Percentiles rank a stretch among this genome's conserved stretches.
Conservation (phyloP, 2,113 vertebrate species). For the Antechinus stuartii region DNA sequence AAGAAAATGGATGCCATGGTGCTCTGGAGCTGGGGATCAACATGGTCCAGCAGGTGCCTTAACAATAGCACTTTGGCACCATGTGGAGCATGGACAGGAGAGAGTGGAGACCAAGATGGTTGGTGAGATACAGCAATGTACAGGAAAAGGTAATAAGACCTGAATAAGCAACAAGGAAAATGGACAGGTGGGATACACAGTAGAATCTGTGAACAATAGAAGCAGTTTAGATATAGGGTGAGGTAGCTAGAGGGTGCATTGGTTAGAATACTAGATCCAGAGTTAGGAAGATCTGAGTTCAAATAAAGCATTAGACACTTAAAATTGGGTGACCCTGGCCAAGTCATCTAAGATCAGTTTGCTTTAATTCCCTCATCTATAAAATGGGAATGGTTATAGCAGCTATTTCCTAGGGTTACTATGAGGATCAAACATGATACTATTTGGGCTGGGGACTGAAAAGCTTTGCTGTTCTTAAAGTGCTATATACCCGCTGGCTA, state of each 20-base stretch:
- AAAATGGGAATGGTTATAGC: background rate
- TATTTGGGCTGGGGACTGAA: background rate
- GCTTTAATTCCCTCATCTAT: background rate
- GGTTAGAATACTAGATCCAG: background rate
- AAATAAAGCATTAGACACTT: background rate
- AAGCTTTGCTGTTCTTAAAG: background rate
- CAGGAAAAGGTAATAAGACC: background rate
- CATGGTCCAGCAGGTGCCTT: background rate
- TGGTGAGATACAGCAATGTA: background rate
- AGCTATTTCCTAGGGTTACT: background rate
- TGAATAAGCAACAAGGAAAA: background rate
- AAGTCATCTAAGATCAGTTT: background rate
- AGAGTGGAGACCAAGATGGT: background rate
- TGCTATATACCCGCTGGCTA: background rate
- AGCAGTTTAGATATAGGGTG: background rate
- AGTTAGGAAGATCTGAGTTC: background rate
- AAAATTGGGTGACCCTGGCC: background rate
- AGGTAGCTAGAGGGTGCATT: background rate
- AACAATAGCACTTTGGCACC: background rate
- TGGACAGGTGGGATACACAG: background rate
- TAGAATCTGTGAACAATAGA: background rate
- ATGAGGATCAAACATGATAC: background rate
- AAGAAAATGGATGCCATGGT: background rate
- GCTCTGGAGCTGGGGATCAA: background rate
- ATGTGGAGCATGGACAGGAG: background rate